Base-by-base conservation (phyloP, 2,888 invertebrate genomes). In the Lasioglossum morio region DNA sequence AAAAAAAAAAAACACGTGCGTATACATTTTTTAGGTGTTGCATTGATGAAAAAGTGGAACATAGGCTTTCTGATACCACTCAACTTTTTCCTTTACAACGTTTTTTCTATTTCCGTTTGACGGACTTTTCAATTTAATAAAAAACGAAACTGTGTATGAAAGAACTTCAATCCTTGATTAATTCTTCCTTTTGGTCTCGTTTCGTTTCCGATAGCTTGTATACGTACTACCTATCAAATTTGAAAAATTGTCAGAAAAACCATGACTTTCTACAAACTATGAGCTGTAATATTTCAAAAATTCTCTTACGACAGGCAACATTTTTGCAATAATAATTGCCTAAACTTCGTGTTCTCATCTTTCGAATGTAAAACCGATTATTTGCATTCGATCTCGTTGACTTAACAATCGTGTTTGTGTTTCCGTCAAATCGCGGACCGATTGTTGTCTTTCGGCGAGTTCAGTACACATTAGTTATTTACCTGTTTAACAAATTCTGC, bases 401-500 rank as follows among this genome's bases (percentile, higher is more conserved):
- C 30, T 16, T 16, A 14, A 30, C 30, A 63, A 30, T 16, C 30
- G 7, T n/a, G 63, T 14, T 30, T 63, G 63, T 7, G 16, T 16
- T 27, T 14, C 16, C 30, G 16, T 63, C 63, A 30, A 63, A 30
- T 30, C 16, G 63, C 30, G 14, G 7, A 16, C 27, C 16, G 30
- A 63, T 63, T 63, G 63, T 7, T 63, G 60, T 60, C 27, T 7
- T 7, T 63, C 30, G 16, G 63, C 30, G 30, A 30, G 63, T 63
- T 7, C 7, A 7, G 63, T 16, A 30, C 63, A 30, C 16, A 30
- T 16, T 63, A 63, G 63, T 63, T 63, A 30, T 63, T 63, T 63
- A 63, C 63, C 63, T 63, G 30, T 30, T 63, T 63, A 63, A 30
- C 30, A 30, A 30, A 63, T 63, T 63, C 63, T 30, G 63, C 63